phyloP scores from a whole-genome alignment of 2,113 vertebrate genomes.

The Vulpes ferrilata region DNA sequence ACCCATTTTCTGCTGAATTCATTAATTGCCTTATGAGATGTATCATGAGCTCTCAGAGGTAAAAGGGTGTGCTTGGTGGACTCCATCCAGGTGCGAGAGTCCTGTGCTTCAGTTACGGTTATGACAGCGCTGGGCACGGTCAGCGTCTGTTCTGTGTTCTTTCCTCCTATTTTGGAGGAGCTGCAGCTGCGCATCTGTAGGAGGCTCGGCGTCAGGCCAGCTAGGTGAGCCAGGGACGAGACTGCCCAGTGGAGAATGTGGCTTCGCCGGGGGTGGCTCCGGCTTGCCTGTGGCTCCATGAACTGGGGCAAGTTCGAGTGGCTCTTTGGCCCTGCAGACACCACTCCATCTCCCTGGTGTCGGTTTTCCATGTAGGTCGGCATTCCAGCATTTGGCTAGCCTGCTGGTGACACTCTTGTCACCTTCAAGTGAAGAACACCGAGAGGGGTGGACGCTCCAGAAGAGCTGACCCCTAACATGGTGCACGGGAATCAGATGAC shows the following conservation, averaged over 20 bases:
- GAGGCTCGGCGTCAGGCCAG: no score
- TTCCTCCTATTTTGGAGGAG: background rate
- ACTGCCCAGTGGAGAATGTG: background rate
- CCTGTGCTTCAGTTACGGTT: background rate
- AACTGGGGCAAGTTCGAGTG: no score
- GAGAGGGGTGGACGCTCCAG: no score
- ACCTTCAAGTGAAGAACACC: background rate
- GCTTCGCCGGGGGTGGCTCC: rapidly evolving
- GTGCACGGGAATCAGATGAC: background rate
- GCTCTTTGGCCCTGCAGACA: background rate
- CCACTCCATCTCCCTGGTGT: background rate
- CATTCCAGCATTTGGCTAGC: background rate
- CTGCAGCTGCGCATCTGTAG: background rate
- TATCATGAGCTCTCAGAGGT: background rate
- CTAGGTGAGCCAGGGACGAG: background rate
- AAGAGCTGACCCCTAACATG: background rate
- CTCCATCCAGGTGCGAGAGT: background rate
- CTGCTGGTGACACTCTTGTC: background rate
- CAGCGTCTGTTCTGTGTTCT: background rate
- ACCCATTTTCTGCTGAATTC: background rate
- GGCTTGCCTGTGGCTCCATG: rapidly evolving
- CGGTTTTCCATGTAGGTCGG: background rate
- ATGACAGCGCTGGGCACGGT: background rate
- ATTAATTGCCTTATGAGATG: background rate
- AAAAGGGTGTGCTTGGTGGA: background rate